Evolutionary conservation across 2,888 invertebrate genomes (phyloP).

Genomic region (Heliconius cydno): DNA sequence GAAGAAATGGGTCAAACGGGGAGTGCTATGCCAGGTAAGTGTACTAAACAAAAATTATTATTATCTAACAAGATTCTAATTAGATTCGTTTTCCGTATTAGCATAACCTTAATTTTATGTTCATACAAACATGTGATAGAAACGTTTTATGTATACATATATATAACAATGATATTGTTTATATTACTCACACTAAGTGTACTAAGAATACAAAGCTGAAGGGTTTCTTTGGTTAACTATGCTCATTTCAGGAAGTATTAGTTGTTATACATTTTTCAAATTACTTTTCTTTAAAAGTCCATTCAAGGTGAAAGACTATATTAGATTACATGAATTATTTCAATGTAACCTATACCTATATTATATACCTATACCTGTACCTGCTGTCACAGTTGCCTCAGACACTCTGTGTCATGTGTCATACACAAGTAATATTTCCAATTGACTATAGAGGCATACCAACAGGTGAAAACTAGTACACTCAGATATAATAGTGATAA

Average conservation of each 20-base stretch:
- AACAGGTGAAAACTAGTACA: too few species aligned
- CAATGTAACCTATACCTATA: too few species aligned
- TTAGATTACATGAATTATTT: too few species aligned
- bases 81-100: conserved; percentile 41
- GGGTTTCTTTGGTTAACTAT: too few species aligned
- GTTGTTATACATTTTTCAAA: too few species aligned
- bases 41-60: conserved; percentile 47
- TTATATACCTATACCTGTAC: background rate
- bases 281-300: too few species aligned
- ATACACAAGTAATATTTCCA: background rate
- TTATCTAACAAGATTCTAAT: conserved; percentile 63
- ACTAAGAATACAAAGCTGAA: too few species aligned
- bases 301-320: too few species aligned
- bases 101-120: conserved; percentile 43
- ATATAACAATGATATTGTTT: background rate
- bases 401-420: background rate
- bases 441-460: background rate
- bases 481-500: too few species aligned
- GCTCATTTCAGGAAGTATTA: too few species aligned
- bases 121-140: conserved; percentile 1
- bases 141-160: background rate
- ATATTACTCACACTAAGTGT: background rate
- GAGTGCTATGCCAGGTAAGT: conserved; percentile 77
- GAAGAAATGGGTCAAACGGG: conserved; percentile 73
- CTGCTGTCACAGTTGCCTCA: background rate